A percentile compares a stretch with the other conserved stretches of the same genome.
Evolutionary conservation across 1,140 invertebrate species (phyloP).

Genomic region (Papilio xuthus): DNA sequence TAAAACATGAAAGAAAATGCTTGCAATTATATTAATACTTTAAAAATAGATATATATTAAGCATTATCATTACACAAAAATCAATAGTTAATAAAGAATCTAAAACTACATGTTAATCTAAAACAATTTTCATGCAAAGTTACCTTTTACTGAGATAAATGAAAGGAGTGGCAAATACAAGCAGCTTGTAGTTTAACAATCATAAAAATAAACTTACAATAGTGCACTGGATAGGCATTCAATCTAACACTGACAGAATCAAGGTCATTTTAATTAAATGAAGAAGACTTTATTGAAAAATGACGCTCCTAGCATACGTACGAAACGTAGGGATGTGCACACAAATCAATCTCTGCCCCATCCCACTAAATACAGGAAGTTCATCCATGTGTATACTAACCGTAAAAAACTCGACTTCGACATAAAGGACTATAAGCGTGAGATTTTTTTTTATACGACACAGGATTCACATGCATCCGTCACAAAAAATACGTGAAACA

Average conservation of each 20-base stretch:
- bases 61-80: neutral
- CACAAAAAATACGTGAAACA: constrained; percentile 62
- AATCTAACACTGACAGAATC: constrained; percentile 67
- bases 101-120: constrained; percentile 41
- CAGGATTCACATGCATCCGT: constrained; percentile 69
- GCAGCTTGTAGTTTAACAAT: neutral
- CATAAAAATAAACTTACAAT: neutral
- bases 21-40: too few species aligned
- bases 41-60: neutral
- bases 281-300: constrained; percentile 41
- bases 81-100: constrained; percentile 19
- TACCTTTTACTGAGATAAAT: neutral
- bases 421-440: constrained; percentile 67
- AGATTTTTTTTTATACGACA: constrained; percentile 69
- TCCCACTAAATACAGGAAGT: constrained; percentile 65
- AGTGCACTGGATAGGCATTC: neutral
- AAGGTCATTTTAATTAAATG: constrained; percentile 70
- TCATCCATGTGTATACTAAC: constrained; percentile 57
- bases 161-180: neutral
- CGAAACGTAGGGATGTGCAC: constrained; percentile 34
- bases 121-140: neutral
- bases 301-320: constrained; percentile 26
- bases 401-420: constrained; percentile 60
- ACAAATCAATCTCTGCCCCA: constrained; percentile 44
- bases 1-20: too few species aligned